Evolutionary conservation across 1,140 invertebrate genomes (phyloP), one percentile per base, ranked within the genome.

Genomic region (Aphis gossypii): DNA sequence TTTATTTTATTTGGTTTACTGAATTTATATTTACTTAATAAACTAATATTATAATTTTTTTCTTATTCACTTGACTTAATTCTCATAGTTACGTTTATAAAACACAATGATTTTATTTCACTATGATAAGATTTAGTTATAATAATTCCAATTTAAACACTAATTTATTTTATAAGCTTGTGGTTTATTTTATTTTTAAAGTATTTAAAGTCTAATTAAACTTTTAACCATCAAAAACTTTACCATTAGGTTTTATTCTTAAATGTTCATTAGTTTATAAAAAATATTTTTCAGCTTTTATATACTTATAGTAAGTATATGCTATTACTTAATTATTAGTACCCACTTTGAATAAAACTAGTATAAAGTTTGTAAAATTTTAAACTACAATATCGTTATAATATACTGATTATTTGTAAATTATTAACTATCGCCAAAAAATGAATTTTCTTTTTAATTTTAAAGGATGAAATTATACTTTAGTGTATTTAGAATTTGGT

Each of bases 331-430:
- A 1, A n/a, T 76, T n/a, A 76, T n/a, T 76, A 18, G 30, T 76
- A 76, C 60, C 18, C 30, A 4, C 1, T n/a, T n/a, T 76, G 14
- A 76, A 76, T 76, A 76, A 35, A 76, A 76, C n/a, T n/a, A 76
- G n/a, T n/a, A 35, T 76, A n/a, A n/a, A 76, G 60, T 76, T 76
- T 76, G n/a, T 76, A 76, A n/a, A 76, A 76, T n/a, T n/a, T 68
- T 18, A 18, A 68, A 68, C 18, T 68, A 68, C 30, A n/a, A n/a
- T 68, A 68, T 68, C 60, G 30, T n/a, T n/a, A 14, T 4, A 68
- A 68, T 68, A 1, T 68, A 14, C 30, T 68, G 60, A 21, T 6
- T 68, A n/a, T 68, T 76, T 76, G 60, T 76, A 76, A 76, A 76
- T 76, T 35, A 76, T 76, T 76, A 76, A 76, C 6, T n/a, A n/a